Evolutionary conservation across 2,888 invertebrate genomes (phyloP), one percentile per base, ranked within the genome.

Genomic region (Acronicta psi): DNA sequence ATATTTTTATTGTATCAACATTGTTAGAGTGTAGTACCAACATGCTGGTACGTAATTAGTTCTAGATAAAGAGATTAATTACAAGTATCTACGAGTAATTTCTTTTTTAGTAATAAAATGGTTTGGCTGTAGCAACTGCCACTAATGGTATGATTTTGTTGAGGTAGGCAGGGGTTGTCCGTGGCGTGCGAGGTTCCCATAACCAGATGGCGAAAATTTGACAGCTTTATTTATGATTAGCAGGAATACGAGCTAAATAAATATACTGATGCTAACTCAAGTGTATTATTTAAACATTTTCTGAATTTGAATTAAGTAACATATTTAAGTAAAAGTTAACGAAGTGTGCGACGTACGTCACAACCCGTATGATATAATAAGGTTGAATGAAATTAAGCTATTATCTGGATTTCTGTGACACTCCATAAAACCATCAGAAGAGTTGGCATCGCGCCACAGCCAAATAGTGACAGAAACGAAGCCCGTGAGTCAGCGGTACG

Each of bases 391-490:
- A 83, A 88, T 87, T 70, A 86, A 87, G 85, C 82, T 79, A 87
- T 89, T 86, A 86, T 78, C 72, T 69, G 69, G 70, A 76, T 64
- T 78, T 61, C 68, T 81, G 85, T 86, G 87, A 87, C 85, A 86
- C 73, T 87, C 82, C 80, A 81, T 84, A 81, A 84, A 83, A 79
- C 85, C 81, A 86, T 86, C 85, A 83, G 83, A 77, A 80, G 77
- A 84, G 77, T 89, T 93, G 93, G 93, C 92, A 85, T 54, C 63
- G 85, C 77, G 91, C 93, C 92, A 91, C 81, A 69, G 80, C 81
- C 81, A 79, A 79, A 81, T 80, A 82, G 85, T 84, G 87, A 87
- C 84, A 85, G 84, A 80, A 75, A 63, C 65, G 79, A 79, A 80
- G 84, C 81, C 85, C 80, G 89, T 90, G 92, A 91, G 87, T 91